These are phyloP conservation scores for Lepilemur septentrionalis DNA, from an alignment of 2,797 vertebrate genomes.

Conservation along the genomic window DNA sequence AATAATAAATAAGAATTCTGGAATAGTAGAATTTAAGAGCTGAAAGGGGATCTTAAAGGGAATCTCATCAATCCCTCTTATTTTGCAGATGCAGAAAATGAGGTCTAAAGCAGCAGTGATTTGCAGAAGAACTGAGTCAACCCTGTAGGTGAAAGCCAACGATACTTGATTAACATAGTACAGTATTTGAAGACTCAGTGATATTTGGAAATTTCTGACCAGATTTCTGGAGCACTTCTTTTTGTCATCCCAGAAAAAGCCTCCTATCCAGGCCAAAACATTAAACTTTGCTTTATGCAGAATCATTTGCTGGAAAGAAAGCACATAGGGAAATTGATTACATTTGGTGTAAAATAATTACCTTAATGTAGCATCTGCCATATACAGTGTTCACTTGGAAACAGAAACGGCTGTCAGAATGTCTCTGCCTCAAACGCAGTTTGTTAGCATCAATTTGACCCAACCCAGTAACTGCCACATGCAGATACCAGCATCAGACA, in stretches of 20 bases:
- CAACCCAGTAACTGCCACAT: not conserved
- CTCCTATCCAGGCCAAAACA: constrained; percentile 18
- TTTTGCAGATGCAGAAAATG: constrained; percentile 31
- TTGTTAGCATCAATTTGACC: not conserved
- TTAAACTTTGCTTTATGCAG: constrained; percentile 42
- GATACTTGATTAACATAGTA: not conserved
- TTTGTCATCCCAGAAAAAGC: constrained; percentile 24
- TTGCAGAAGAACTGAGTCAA: constrained; percentile 9
- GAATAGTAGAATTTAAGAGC: not conserved
- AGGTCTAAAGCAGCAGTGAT: not conserved
- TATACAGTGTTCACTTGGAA: constrained; percentile 32
- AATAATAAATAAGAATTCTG: constrained; percentile 13
- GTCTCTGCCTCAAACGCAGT: not conserved
- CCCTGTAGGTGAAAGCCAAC: not conserved
- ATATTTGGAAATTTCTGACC: constrained; percentile 53
- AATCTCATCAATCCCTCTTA: not conserved
- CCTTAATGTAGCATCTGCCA: constrained; percentile 62
- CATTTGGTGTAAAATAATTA: constrained; percentile 68
- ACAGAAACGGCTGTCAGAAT: constrained; percentile 25
- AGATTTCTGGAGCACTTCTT: constrained; percentile 36
- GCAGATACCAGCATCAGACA: not conserved
- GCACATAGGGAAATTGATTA: constrained; percentile 50
- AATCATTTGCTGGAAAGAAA: constrained; percentile 64
- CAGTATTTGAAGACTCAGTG: constrained; percentile 36
- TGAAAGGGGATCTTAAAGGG: not conserved